Conservation (phyloP, 2,888 invertebrate species). For the Cantharis rustica region DNA sequence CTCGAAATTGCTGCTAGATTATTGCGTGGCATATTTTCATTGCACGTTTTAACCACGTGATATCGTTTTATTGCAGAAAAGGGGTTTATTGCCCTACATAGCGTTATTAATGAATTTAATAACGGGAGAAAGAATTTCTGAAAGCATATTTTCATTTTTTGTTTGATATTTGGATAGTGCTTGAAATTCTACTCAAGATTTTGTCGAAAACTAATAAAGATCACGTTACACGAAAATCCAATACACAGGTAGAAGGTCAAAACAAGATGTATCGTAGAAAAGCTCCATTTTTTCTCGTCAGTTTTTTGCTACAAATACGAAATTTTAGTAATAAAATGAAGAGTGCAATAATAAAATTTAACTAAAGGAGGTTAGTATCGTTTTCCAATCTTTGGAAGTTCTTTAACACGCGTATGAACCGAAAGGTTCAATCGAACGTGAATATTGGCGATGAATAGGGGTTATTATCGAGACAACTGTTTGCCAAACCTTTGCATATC, state of each 20-base stretch:
- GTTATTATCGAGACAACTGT: conserved; percentile 14
- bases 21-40: conserved; percentile 33
- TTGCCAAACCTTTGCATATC: conserved; percentile 2
- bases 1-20: conserved; percentile 32
- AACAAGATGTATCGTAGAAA: neutral
- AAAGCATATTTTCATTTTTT: neutral
- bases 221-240: conserved; percentile 15
- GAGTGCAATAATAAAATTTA: neutral
- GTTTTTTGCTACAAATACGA: neutral
- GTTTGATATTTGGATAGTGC: neutral
- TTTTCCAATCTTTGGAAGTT: conserved; percentile 13
- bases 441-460: conserved; percentile 10
- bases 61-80: conserved; percentile 7
- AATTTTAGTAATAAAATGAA: neutral
- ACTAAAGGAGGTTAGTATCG: neutral
- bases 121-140: neutral
- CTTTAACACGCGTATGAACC: conserved; percentile 6
- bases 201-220: conserved; percentile 8
- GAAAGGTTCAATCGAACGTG: conserved; percentile 6
- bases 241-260: conserved; percentile 11
- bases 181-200: neutral
- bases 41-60: conserved; percentile 26
- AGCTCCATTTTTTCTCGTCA: neutral
- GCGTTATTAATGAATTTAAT: neutral
- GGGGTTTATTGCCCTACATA: neutral